These are phyloP conservation scores for Pseudanteris insignis DNA, from an alignment of 2,888 invertebrate genomes.

Conservation along the genomic window DNA sequence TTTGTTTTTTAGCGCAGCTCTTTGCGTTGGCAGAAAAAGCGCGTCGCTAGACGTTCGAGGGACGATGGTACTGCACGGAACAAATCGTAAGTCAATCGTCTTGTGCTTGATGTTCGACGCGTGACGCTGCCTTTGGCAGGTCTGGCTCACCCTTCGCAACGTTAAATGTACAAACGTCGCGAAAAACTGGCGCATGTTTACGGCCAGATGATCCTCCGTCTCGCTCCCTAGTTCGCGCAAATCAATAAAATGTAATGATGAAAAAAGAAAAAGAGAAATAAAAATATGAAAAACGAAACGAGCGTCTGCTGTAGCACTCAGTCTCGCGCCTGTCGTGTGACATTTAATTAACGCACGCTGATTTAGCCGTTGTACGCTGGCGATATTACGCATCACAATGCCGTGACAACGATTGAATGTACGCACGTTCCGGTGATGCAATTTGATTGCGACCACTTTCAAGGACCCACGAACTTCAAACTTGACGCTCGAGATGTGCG, in stretches of 20 bases:
- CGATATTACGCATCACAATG: too few species aligned
- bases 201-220: slow-evolving; percentile 6
- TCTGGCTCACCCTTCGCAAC: background rate
- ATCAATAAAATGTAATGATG: slow-evolving; percentile 13
- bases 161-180: background rate
- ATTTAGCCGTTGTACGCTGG: too few species aligned
- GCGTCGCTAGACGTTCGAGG: slow-evolving; percentile 18
- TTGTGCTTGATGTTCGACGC: slow-evolving; percentile 9
- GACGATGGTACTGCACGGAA: slow-evolving; percentile 65
- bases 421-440: too few species aligned
- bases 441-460: too few species aligned
- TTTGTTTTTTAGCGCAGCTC: slow-evolving; percentile 2
- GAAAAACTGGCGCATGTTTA: slow-evolving; percentile 6
- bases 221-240: slow-evolving; percentile 11
- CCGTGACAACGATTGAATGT: too few species aligned
- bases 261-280: too few species aligned
- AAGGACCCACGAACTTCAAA: too few species aligned
- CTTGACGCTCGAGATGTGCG: too few species aligned
- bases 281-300: background rate
- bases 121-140: too few species aligned
- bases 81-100: slow-evolving; percentile 61
- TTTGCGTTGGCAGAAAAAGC: slow-evolving; percentile 7
- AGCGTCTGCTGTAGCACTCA: background rate
- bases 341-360: too few species aligned
- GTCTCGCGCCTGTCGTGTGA: background rate